A percentile compares a stretch with the other conserved stretches of the same genome.
These are phyloP conservation scores for Camponotus vicinus DNA, from an alignment of 1,140 invertebrate species.

Conservation along the genomic window DNA sequence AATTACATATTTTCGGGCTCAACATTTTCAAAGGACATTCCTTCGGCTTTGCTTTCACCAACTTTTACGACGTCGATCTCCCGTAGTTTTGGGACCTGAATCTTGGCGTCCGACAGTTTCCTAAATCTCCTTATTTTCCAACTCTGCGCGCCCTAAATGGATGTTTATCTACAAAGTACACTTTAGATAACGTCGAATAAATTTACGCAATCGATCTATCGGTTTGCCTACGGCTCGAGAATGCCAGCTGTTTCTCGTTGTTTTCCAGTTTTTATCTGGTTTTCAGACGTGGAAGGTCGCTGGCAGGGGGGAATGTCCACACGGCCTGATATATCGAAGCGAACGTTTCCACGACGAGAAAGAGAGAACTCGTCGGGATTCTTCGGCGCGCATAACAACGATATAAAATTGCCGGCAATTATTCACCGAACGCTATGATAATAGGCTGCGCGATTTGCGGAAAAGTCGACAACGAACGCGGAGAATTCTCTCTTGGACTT, in stretches of 20 bases:
- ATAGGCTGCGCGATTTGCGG: slow-evolving; percentile 43
- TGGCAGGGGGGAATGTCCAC: slow-evolving; percentile 2
- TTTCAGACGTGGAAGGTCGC: slow-evolving; percentile 30
- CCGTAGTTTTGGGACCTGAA: too few species aligned
- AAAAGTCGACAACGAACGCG: slow-evolving; percentile 42
- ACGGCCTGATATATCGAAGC: slow-evolving; percentile 8
- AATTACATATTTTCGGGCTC: too few species aligned
- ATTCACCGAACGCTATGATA: slow-evolving; percentile 49
- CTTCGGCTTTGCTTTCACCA: too few species aligned
- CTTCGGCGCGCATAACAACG: slow-evolving; percentile 39
- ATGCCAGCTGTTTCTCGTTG: slow-evolving; percentile 8
- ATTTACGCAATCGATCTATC: slow-evolving; percentile 7
- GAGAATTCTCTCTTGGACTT: slow-evolving; percentile 41
- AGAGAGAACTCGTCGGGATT: slow-evolving; percentile 10
- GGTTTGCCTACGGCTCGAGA: slow-evolving; percentile 5
- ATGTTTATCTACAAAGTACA: slow-evolving; percentile 8
- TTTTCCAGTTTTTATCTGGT: slow-evolving; percentile 36
- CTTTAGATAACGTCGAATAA: slow-evolving; percentile 38
- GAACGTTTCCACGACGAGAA: slow-evolving; percentile 36
- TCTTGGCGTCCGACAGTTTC: too few species aligned
- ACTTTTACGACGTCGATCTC: too few species aligned
- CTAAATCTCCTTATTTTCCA: too few species aligned
- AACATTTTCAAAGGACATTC: too few species aligned
- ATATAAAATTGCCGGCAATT: slow-evolving; percentile 41
- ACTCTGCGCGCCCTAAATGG: slow-evolving; percentile 10